phyloP scores from a whole-genome alignment of 2,797 vertebrate genomes.

The Lagodon rhomboides region DNA sequence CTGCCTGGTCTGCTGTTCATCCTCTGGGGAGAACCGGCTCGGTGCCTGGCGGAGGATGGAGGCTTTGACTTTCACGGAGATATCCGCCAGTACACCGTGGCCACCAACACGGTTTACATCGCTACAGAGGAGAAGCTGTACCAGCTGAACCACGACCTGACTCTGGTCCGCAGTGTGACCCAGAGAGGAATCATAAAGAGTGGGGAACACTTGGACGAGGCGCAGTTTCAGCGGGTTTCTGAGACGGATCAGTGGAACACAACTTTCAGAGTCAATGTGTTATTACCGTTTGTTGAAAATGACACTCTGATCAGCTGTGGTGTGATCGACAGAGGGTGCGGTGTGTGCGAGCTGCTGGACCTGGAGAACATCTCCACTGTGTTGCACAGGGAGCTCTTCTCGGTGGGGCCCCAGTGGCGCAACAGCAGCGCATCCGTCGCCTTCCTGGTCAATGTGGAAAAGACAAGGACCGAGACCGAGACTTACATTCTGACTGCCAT shows the following conservation, averaged over 20 bases:
- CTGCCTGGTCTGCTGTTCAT: slow-evolving; percentile 42
- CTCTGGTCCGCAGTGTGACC: slow-evolving; percentile 22
- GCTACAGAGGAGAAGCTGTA: slow-evolving; percentile 88
- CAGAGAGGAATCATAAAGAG: slow-evolving; percentile 20
- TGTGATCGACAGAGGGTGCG: neutral
- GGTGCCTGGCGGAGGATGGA: slow-evolving; percentile 20
- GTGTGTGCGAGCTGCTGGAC: slow-evolving; percentile 79
- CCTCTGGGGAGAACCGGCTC: slow-evolving; percentile 21
- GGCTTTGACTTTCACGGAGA: slow-evolving; percentile 52
- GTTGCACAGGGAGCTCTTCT: slow-evolving; percentile 14
- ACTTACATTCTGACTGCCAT: slow-evolving; percentile 70
- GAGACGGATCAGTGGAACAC: slow-evolving; percentile 9
- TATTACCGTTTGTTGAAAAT: slow-evolving; percentile 70
- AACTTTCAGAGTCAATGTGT: slow-evolving; percentile 57
- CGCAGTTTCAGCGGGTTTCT: slow-evolving; percentile 19
- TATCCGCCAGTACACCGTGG: slow-evolving; percentile 86
- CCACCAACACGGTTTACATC: slow-evolving; percentile 82
- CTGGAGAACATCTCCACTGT: slow-evolving; percentile 66
- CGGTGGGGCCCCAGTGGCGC: slow-evolving; percentile 18
- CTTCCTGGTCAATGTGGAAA: slow-evolving; percentile 57
- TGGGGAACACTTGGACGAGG: rapidly evolving
- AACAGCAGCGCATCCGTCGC: slow-evolving; percentile 48
- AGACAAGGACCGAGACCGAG: rapidly evolving
- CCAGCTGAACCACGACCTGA: slow-evolving; percentile 85
- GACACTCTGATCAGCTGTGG: slow-evolving; percentile 74